Evolutionary conservation across 2,113 vertebrate species (phyloP).

Genomic region (Ancistrus triradiatus): DNA sequence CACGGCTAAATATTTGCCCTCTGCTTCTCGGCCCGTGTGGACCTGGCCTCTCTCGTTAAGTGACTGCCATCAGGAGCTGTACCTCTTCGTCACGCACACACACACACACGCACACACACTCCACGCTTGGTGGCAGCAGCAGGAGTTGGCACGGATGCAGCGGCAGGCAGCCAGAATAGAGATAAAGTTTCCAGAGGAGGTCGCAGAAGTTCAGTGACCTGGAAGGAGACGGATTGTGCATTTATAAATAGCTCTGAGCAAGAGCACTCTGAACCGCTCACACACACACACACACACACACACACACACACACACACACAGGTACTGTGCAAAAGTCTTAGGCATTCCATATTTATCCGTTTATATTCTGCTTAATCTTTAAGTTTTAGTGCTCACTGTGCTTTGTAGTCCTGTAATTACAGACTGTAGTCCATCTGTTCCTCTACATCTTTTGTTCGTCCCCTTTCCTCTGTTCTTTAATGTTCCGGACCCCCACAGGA

Average conservation of each 20-base stretch:
- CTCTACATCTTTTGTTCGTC: no score
- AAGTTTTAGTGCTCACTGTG: no score
- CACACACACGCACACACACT: conserved; percentile 40
- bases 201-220: conserved; percentile 63
- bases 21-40: conserved; percentile 60
- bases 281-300: background rate
- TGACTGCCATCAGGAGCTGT: conserved; percentile 22
- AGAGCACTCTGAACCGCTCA: background rate
- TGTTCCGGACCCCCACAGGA: no score
- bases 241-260: conserved; percentile 57
- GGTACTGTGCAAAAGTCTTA: no score
- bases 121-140: conserved; percentile 46
- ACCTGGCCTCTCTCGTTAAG: conserved; percentile 55
- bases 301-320: background rate
- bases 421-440: no score
- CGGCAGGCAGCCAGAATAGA: conserved; percentile 55
- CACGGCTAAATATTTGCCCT: conserved; percentile 72
- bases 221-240: conserved; percentile 55
- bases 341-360: no score
- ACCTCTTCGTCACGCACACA: conserved; percentile 3
- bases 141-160: conserved; percentile 52
- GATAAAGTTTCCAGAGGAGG: conserved; percentile 63
- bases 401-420: no score
- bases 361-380: no score
- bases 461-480: no score